Percentiles rank a stretch among this genome's conserved stretches.
Evolutionary conservation across 2,888 invertebrate species (phyloP).

Genomic region (Pandemis cinnamomeana): DNA sequence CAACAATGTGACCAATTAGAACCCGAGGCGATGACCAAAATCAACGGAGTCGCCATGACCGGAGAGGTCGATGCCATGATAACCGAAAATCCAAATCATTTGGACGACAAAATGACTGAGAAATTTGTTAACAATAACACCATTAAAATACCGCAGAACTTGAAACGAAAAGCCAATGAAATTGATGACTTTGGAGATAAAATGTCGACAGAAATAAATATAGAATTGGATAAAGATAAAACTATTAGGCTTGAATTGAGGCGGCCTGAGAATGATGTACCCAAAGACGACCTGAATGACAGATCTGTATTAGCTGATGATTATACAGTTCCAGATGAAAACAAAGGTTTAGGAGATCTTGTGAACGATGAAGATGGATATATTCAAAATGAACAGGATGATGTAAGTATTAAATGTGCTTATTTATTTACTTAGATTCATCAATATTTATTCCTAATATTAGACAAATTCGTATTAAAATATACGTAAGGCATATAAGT

Average conservation of each 20-base stretch:
- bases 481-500: no score
- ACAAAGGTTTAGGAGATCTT: constrained; percentile 30
- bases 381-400: constrained; percentile 24
- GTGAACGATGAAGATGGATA: constrained; percentile 35
- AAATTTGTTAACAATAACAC: constrained; percentile 62
- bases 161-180: constrained; percentile 61
- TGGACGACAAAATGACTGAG: constrained; percentile 48
- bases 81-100: constrained; percentile 68
- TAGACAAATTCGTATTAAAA: no score
- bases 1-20: constrained; percentile 81
- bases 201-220: constrained; percentile 63
- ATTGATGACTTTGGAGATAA: constrained; percentile 51
- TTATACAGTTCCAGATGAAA: constrained; percentile 21
- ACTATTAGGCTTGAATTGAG: constrained; percentile 69
- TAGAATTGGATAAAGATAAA: constrained; percentile 68
- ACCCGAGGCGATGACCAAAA: constrained; percentile 70
- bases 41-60: constrained; percentile 70
- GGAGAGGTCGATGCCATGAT: constrained; percentile 71
- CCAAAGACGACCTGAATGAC: constrained; percentile 12
- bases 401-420: constrained; percentile 25
- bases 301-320: constrained; percentile 21
- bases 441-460: no score
- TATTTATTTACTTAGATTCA: background rate
- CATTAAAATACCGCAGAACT: constrained; percentile 54
- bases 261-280: constrained; percentile 51